Conservation (phyloP, 1,140 invertebrate genomes). For the Cryptotermes secundus region DNA sequence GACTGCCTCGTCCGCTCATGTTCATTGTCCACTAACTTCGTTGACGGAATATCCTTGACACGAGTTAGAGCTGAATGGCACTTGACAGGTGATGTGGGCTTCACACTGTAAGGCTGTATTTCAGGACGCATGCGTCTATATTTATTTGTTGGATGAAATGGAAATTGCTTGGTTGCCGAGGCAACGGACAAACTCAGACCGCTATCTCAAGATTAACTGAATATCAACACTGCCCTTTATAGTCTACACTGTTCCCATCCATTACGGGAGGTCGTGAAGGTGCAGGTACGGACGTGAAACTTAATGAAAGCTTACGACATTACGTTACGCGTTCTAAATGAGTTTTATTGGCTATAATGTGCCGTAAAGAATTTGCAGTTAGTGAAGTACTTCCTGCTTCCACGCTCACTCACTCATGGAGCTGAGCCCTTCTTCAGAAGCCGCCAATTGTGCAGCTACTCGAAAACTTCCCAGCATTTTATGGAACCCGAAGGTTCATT, state of each 20-base stretch:
- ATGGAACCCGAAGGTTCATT: too few species aligned
- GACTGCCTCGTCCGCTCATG: background rate
- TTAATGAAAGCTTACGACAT: background rate
- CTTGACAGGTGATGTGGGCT: background rate
- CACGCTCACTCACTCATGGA: too few species aligned
- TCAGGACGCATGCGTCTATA: background rate
- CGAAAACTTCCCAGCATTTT: too few species aligned
- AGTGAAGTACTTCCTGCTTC: too few species aligned
- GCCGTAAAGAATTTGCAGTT: too few species aligned
- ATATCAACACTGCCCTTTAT: background rate
- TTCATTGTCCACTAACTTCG: constrained; percentile 9
- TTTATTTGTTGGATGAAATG: background rate
- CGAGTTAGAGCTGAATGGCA: background rate
- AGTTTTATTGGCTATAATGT: too few species aligned
- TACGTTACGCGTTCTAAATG: background rate
- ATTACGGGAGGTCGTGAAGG: background rate
- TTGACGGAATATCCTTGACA: background rate
- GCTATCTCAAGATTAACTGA: background rate
- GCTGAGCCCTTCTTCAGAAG: too few species aligned
- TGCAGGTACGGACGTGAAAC: background rate
- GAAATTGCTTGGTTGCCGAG: background rate
- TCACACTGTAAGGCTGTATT: background rate
- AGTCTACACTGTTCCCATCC: background rate
- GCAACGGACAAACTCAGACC: background rate
- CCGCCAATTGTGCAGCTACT: too few species aligned